phyloP scores from a whole-genome alignment of 2,113 vertebrate genomes.

The Bambusicola thoracicus region DNA sequence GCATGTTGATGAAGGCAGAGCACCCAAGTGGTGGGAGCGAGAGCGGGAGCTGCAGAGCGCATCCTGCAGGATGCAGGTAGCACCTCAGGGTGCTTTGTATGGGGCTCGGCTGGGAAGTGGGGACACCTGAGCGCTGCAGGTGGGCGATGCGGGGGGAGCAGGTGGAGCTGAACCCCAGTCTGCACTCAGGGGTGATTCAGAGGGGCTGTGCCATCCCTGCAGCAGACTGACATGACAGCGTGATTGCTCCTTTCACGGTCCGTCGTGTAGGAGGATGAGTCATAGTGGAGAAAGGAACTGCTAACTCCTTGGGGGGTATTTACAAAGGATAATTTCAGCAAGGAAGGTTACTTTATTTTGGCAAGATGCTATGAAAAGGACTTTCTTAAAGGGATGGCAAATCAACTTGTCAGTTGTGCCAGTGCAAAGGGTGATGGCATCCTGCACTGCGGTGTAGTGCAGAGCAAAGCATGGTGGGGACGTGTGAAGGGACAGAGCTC shows the following conservation, averaged over 20 bases:
- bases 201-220: not conserved
- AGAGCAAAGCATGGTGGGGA: not conserved
- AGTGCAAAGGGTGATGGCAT: accelerated
- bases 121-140: not conserved
- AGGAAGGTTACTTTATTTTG: conserved; percentile 28
- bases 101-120: not conserved
- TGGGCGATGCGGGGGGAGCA: not conserved
- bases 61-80: not conserved
- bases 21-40: not conserved
- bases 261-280: conserved; percentile 47
- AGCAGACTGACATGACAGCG: not conserved
- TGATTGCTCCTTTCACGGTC: conserved; percentile 41
- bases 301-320: conserved; percentile 45
- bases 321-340: not conserved
- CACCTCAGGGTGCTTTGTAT: accelerated
- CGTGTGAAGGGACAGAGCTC: too few species aligned
- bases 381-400: not conserved
- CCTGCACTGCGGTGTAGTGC: not conserved
- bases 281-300: conserved; percentile 36
- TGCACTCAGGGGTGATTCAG: accelerated
- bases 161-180: not conserved
- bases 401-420: not conserved
- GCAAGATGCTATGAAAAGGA: accelerated
- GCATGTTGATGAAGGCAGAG: conserved; percentile 46
- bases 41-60: not conserved